phyloP scores from a whole-genome alignment of 1,140 invertebrate genomes.

The Periplaneta americana region DNA sequence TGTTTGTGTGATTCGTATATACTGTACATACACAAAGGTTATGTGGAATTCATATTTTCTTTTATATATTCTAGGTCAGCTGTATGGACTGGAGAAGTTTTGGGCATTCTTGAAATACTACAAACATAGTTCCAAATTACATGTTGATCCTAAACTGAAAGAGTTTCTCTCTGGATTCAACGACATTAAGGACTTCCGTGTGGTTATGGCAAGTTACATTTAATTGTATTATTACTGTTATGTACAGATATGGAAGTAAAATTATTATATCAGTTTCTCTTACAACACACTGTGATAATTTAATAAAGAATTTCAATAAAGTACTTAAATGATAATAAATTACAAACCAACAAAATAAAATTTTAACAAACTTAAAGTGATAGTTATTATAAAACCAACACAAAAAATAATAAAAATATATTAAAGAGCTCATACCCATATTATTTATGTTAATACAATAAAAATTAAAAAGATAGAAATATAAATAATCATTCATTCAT shows the following conservation, averaged over 20 bases:
- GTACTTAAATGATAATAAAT: no score
- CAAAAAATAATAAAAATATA: neutral
- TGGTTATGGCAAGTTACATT: slow-evolving; percentile 52
- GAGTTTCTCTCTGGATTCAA: slow-evolving; percentile 85
- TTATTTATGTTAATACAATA: neutral
- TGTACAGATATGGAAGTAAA: neutral
- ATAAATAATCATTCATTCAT: no score
- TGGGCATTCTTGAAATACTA: slow-evolving; percentile 98
- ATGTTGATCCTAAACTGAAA: slow-evolving; percentile 73
- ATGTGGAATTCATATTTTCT: neutral
- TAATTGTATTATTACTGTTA: neutral
- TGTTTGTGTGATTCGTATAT: neutral
- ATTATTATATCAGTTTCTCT: neutral
- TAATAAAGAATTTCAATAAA: neutral
- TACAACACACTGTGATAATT: no score
- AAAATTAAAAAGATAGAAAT: no score
- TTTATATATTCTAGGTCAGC: slow-evolving; percentile 66
- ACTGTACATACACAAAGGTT: neutral
- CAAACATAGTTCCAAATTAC: slow-evolving; percentile 69
- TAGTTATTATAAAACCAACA: neutral
- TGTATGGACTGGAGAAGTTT: slow-evolving; percentile 98
- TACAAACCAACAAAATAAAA: no score
- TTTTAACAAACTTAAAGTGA: no score
- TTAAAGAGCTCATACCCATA: neutral
- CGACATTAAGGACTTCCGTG: slow-evolving; percentile 90